phyloP scores from a whole-genome alignment of 2,113 vertebrate genomes.

The Dasypus novemcinctus region DNA sequence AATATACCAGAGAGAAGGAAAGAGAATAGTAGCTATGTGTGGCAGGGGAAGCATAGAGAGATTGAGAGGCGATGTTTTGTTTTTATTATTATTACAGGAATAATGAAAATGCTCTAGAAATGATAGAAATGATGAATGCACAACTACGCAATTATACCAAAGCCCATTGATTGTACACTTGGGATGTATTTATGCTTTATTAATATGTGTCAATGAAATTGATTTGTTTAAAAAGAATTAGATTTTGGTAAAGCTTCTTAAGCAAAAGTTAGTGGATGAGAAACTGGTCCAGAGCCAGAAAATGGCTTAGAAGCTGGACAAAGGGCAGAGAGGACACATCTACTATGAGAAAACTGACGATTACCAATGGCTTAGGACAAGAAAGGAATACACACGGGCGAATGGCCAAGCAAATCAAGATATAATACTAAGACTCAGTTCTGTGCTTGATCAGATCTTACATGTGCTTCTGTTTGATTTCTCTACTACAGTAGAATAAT shows the following conservation, averaged over 20 bases:
- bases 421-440: not conserved
- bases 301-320: not conserved
- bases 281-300: not conserved
- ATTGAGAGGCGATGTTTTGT: too few species aligned
- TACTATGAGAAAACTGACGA: not conserved
- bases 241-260: conserved; percentile 9
- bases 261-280: not conserved
- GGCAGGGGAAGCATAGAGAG: too few species aligned
- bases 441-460: not conserved
- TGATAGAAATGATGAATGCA: too few species aligned
- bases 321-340: not conserved
- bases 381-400: not conserved
- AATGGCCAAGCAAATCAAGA: not conserved
- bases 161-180: too few species aligned
- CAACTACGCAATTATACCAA: too few species aligned
- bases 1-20: not conserved
- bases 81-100: too few species aligned
- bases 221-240: not conserved
- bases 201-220: too few species aligned
- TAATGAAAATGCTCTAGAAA: too few species aligned
- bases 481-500: not conserved
- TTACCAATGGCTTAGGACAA: not conserved
- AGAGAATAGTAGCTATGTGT: too few species aligned
- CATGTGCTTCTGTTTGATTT: not conserved
- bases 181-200: too few species aligned